These are phyloP conservation scores for Melanotaenia pygmaea DNA, from an alignment of 2,797 vertebrate species.

Conservation along the genomic window DNA sequence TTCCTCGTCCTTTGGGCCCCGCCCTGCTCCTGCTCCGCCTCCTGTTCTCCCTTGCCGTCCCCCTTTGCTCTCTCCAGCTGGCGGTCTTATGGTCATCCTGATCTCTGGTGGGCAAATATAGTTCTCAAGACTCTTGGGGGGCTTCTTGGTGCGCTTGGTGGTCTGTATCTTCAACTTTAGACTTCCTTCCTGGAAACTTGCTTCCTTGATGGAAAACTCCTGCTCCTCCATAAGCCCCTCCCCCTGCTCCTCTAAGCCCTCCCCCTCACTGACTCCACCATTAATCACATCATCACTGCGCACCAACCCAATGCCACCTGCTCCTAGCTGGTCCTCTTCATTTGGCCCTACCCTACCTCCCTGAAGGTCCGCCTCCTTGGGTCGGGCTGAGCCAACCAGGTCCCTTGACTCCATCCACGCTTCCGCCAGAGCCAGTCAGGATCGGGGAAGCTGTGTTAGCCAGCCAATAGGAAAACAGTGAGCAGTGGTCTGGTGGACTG, in stretches of 20 bases:
- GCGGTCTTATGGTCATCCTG: conserved; percentile 97
- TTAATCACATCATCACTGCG: conserved; percentile 72
- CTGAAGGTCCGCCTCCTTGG: conserved; percentile 86
- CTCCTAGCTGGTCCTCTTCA: conserved; percentile 77
- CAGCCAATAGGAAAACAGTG: conserved; percentile 70
- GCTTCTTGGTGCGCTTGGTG: conserved; percentile 97
- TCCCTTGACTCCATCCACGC: conserved; percentile 95
- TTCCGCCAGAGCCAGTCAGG: conserved; percentile 79
- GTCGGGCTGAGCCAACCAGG: conserved; percentile 86
- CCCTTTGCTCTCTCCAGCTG: conserved; percentile 90
- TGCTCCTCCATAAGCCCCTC: conserved; percentile 89
- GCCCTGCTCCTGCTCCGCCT: conserved; percentile 61
- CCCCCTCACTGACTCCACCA: conserved; percentile 77
- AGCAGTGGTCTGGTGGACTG: conserved; percentile 56
- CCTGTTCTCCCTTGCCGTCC: conserved; percentile 82
- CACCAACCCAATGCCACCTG: conserved; percentile 53
- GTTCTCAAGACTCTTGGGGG: conserved; percentile 98
- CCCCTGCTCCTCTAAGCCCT: conserved; percentile 90
- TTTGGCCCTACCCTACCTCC: conserved; percentile 86
- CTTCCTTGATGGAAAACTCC: conserved; percentile 99
- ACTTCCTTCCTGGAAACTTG: conserved; percentile 97
- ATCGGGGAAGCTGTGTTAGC: conserved; percentile 74
- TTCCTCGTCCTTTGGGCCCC: conserved; percentile 89
- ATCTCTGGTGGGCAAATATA: conserved; percentile 99
- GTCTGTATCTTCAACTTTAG: conserved; percentile 99